Evolutionary conservation across 2,113 vertebrate species (phyloP).

Genomic region (Numida meleagris): DNA sequence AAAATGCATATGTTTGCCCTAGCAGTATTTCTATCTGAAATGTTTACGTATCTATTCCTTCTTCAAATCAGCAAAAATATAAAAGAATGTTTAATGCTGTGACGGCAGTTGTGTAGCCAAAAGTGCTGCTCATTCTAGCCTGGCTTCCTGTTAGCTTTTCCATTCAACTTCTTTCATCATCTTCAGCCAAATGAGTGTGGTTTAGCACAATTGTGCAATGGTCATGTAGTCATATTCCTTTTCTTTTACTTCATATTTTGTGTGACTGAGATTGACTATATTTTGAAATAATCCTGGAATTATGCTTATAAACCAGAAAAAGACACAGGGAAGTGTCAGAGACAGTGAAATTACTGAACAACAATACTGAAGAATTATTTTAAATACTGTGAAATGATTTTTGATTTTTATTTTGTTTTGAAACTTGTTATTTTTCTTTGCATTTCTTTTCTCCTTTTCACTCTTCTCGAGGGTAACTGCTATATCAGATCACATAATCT

Average conservation of each 20-base stretch:
- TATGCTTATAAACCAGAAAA: neutral
- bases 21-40: neutral
- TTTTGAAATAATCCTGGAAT: neutral
- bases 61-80: neutral
- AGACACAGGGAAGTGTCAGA: neutral
- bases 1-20: neutral
- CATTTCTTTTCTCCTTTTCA: neutral
- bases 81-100: neutral
- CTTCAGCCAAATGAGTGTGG: neutral
- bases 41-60: neutral
- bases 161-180: neutral
- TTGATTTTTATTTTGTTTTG: constrained; percentile 20
- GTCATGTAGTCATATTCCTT: neutral
- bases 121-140: neutral
- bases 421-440: neutral
- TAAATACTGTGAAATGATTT: neutral
- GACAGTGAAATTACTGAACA: neutral
- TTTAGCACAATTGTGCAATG: neutral
- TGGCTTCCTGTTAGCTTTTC: neutral
- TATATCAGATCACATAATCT: neutral
- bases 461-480: neutral
- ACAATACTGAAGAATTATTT: neutral
- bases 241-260: neutral
- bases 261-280: neutral
- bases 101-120: neutral